Percentiles rank a stretch among this genome's conserved stretches.
Evolutionary conservation across 2,888 invertebrate species (phyloP).

Genomic region (Hyalella azteca): DNA sequence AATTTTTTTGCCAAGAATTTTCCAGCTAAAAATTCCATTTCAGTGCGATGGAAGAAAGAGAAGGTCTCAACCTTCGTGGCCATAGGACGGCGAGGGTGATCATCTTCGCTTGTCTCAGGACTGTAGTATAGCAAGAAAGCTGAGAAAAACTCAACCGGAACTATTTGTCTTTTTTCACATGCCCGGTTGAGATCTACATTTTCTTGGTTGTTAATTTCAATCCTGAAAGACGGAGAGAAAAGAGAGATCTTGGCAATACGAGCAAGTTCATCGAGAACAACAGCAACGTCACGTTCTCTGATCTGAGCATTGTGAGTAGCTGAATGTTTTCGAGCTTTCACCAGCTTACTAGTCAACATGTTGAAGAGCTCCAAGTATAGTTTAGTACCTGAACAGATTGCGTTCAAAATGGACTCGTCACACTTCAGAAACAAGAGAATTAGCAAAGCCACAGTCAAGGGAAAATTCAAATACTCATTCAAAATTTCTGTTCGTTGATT

Average conservation of each 20-base stretch:
- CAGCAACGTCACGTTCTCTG: neutral
- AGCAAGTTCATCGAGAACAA: neutral
- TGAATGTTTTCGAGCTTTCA: neutral
- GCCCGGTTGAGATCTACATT: neutral
- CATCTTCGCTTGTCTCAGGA: neutral
- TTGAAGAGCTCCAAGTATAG: neutral
- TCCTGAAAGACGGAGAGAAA: neutral
- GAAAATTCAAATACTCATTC: neutral
- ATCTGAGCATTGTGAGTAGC: neutral
- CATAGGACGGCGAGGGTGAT: no score
- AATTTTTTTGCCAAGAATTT: neutral
- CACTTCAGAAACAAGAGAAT: neutral
- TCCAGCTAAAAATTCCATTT: neutral
- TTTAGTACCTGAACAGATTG: neutral
- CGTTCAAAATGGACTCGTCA: neutral
- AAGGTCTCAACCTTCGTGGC: no score
- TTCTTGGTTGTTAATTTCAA: neutral
- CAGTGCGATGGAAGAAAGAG: slow-evolving; percentile 5
- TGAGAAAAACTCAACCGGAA: neutral
- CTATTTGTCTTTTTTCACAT: neutral
- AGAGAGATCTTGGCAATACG: neutral
- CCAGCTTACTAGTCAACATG: neutral
- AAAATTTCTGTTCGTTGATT: neutral
- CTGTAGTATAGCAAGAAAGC: neutral
- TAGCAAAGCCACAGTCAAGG: neutral